Evolutionary conservation across 2,888 invertebrate species (phyloP).

Genomic region (Conomelus anceps): DNA sequence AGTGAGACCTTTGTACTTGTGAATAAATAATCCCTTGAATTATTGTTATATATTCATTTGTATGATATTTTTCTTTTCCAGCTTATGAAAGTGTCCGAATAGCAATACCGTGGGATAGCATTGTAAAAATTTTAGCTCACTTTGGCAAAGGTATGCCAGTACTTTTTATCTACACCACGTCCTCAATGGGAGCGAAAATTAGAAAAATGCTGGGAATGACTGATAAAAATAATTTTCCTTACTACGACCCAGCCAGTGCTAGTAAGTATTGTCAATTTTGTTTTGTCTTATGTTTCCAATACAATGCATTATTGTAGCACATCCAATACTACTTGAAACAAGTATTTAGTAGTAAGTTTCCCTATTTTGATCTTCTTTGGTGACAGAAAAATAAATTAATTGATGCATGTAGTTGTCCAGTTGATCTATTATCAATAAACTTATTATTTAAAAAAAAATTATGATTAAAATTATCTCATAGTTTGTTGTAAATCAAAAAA

Average conservation of each 20-base stretch:
- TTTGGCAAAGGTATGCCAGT: conserved; percentile 70
- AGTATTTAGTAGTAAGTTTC: too few species aligned
- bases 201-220: conserved; percentile 64
- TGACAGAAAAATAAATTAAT: too few species aligned
- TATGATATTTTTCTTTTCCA: conserved; percentile 38
- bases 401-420: too few species aligned
- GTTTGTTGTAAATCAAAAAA: too few species aligned
- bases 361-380: too few species aligned
- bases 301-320: not conserved
- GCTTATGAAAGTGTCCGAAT: conserved; percentile 61
- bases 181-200: conserved; percentile 60
- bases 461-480: too few species aligned
- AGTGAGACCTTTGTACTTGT: too few species aligned
- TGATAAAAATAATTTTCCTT: conserved; percentile 45
- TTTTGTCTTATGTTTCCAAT: not conserved
- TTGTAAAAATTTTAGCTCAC: conserved; percentile 60
- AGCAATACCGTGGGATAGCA: conserved; percentile 40
- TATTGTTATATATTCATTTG: conserved; percentile 7
- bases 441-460: too few species aligned
- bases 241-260: conserved; percentile 46
- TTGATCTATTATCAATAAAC: too few species aligned
- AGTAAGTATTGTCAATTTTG: conserved; percentile 39
- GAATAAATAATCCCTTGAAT: too few species aligned
- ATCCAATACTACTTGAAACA: too few species aligned
- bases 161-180: conserved; percentile 70